A percentile compares a stretch with the other conserved stretches of the same genome.
Conservation (phyloP, 2,888 invertebrate genomes). For the Eupithecia insigniata region DNA sequence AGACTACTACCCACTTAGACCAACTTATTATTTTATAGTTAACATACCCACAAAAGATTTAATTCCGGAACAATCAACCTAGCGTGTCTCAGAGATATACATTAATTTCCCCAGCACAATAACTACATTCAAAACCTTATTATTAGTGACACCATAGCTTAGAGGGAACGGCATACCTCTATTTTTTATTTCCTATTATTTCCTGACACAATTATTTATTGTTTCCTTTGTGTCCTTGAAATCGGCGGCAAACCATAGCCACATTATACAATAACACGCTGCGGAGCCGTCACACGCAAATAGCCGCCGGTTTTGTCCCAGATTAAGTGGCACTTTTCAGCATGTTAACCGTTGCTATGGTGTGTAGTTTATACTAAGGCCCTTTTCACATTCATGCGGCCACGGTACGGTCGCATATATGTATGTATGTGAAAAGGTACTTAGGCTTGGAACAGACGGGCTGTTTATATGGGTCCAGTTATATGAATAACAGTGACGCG, state of each 20-base stretch:
- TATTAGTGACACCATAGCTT: neutral
- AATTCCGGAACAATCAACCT: neutral
- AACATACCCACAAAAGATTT: neutral
- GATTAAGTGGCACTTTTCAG: constrained; percentile 55
- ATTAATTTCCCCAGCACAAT: neutral
- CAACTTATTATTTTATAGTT: neutral
- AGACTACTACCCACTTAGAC: too few relatives aligned
- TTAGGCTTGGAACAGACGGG: constrained; percentile 33
- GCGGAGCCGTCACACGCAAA: constrained; percentile 58
- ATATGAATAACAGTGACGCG: too few relatives aligned
- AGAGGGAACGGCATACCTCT: constrained; percentile 16
- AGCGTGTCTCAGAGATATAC: neutral
- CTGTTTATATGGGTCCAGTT: neutral
- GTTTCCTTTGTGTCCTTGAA: constrained; percentile 57
- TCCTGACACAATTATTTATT: constrained; percentile 58
- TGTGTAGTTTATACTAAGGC: constrained; percentile 15
- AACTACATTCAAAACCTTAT: neutral
- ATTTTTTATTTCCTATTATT: constrained; percentile 53
- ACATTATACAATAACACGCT: constrained; percentile 40
- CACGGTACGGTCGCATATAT: too few relatives aligned
- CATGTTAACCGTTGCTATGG: constrained; percentile 42
- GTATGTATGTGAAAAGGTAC: neutral
- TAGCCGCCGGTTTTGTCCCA: constrained; percentile 52
- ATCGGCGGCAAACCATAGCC: constrained; percentile 48
- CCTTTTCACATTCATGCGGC: too few relatives aligned